A percentile compares a stretch with the other conserved stretches of the same genome.
Conservation (phyloP, 2,113 vertebrate species). For the Campylomormyrus numenius region DNA sequence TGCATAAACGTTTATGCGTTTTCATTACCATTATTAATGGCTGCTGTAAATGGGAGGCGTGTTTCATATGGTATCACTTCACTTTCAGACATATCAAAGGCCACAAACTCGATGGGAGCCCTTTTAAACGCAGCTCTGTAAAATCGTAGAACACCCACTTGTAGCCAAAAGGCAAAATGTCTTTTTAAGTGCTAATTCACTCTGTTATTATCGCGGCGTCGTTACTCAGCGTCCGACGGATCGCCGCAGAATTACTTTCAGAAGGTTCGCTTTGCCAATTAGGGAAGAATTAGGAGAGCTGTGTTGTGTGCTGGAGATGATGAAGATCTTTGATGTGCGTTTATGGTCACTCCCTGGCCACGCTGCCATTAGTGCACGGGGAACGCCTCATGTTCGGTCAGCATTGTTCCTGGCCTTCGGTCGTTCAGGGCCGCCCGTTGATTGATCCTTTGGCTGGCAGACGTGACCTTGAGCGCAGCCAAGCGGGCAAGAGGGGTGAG, state of each 20-base stretch:
- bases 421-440: neutral
- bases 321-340: neutral
- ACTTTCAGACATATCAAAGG: neutral
- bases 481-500: neutral
- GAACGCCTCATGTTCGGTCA: neutral
- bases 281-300: neutral
- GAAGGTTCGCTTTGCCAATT: neutral
- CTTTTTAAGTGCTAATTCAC: constrained; percentile 31
- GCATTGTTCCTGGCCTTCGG: neutral
- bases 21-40: neutral
- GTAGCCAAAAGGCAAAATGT: constrained; percentile 6
- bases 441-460: neutral
- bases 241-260: neutral
- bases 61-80: neutral
- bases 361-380: neutral
- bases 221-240: neutral
- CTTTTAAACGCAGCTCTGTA: neutral
- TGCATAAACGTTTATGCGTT: neutral
- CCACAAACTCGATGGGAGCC: neutral
- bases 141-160: constrained; percentile 8
- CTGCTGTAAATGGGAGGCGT: neutral
- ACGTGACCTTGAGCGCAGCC: neutral
- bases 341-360: neutral
- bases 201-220: constrained; percentile 20
- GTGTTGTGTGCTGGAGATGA: neutral